Evolutionary conservation across 2,888 invertebrate species (phyloP), one percentile per base, ranked within the genome.

Genomic region (Lampropteryx suffumata): DNA sequence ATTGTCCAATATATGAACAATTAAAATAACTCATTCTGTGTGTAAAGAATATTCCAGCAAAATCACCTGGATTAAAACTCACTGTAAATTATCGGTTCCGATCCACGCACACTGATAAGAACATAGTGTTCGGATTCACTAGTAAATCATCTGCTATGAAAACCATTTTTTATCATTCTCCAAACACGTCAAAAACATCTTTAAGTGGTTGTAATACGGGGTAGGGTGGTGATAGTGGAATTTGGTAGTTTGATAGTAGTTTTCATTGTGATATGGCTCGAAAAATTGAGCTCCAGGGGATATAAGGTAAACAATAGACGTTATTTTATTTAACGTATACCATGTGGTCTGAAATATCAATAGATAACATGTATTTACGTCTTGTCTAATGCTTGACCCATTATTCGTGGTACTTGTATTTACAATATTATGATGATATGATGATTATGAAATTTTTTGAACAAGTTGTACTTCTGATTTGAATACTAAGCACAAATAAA

Each of bases 251-350:
- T 3, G 11, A 12, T 14, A 14, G 42, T 42, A 33, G 42, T 42
- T 33, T 40, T 21, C 10, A 26, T 3, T 36, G 42, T 35, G 49
- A 42, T 49, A 43, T 42, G 30, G 17, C 17, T 49, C 26, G 48
- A 49, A 49, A 43, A 49, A 46, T 46, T 37, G 37, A 33, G 27
- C 42, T 32, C 11, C 10, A 27, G 36, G 28, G 46, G 36, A 26
- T 36, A 30, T 36, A 48, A 35, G 30, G 40, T 32, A 32, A 37
- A 46, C 46, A 33, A 39, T 27, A 27, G 40, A n/a, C 13, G 14
- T 30, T 21, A 21, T 17, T 39, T 24, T 26, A 27, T 37, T 39
- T 39, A 13, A 17, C 34, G 21, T 43, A 10, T 32, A n/a, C n/a
- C 37, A 13, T 27, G 26, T 24, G 26, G 26, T 46, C 13, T 27